These are phyloP conservation scores for Lutjanus erythropterus DNA, from an alignment of 2,113 vertebrate species.

Conservation along the genomic window DNA sequence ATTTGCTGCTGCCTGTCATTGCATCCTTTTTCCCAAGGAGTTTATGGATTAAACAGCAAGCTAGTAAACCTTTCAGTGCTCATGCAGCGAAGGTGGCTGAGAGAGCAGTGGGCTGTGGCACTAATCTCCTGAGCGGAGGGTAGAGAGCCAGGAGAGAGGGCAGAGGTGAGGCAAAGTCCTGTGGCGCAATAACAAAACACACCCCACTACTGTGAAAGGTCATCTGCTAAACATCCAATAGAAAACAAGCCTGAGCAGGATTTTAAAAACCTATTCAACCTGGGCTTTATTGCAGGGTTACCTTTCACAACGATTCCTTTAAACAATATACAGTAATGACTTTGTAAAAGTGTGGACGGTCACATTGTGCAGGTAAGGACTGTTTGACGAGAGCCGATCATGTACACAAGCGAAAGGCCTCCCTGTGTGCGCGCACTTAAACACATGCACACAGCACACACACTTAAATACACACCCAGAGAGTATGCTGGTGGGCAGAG, in stretches of 20 bases:
- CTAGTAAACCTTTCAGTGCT: constrained; percentile 57
- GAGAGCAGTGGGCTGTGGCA: constrained; percentile 65
- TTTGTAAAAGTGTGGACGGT: background rate
- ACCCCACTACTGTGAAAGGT: constrained; percentile 77
- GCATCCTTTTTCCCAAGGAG: constrained; percentile 27
- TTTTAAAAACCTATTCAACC: constrained; percentile 36
- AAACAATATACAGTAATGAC: constrained; percentile 11
- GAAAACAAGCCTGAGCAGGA: constrained; percentile 38
- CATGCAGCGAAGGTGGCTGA: constrained; percentile 57
- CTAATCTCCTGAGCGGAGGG: constrained; percentile 70
- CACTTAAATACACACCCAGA: constrained; percentile 40
- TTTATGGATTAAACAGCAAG: constrained; percentile 60
- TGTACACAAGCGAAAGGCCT: constrained; percentile 49
- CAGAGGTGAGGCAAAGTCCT: constrained; percentile 83
- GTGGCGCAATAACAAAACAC: constrained; percentile 81
- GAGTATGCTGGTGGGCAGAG: constrained; percentile 75
- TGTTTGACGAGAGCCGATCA: constrained; percentile 46
- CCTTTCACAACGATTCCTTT: background rate
- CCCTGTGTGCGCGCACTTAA: constrained; percentile 30
- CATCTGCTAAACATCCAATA: constrained; percentile 62
- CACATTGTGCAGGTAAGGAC: constrained; percentile 15
- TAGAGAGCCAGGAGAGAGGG: constrained; percentile 63
- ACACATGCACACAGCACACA: constrained; percentile 45
- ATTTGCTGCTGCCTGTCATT: constrained; percentile 29
- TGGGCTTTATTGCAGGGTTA: background rate